These are phyloP conservation scores for Nyctereutes procyonoides DNA, from an alignment of 2,113 vertebrate species.

Conservation along the genomic window DNA sequence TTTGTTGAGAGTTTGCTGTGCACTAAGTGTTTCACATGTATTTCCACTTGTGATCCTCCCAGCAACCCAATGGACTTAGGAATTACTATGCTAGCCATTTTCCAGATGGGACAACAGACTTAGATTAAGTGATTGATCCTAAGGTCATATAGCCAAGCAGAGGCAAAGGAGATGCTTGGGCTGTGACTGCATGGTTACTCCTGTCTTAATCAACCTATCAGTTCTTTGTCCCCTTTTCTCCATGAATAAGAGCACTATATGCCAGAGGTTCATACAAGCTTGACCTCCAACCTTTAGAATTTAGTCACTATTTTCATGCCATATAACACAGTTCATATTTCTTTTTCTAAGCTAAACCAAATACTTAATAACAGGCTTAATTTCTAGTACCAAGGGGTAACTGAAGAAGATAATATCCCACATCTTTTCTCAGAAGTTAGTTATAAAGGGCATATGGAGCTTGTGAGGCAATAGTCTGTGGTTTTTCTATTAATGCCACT, in stretches of 20 bases:
- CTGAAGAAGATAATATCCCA: neutral
- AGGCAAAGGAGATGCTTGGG: neutral
- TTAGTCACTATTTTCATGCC: neutral
- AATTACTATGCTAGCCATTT: neutral
- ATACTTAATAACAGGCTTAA: neutral
- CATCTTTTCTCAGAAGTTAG: neutral
- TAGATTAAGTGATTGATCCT: neutral
- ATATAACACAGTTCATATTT: neutral
- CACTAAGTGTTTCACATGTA: neutral
- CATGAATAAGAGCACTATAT: neutral
- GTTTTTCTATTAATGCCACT: neutral
- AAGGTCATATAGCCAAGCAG: neutral
- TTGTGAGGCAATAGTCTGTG: neutral
- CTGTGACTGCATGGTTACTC: neutral
- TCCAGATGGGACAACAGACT: neutral
- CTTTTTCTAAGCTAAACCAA: neutral
- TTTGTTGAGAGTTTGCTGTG: neutral
- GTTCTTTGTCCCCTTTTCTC: neutral
- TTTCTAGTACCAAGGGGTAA: neutral
- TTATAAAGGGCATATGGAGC: neutral
- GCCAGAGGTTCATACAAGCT: neutral
- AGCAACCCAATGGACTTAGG: neutral
- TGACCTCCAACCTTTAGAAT: neutral
- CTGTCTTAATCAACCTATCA: rapidly evolving
- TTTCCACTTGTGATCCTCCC: neutral